These are phyloP conservation scores for Physeter macrocephalus DNA, from an alignment of 2,113 vertebrate genomes.

Conservation along the genomic window DNA sequence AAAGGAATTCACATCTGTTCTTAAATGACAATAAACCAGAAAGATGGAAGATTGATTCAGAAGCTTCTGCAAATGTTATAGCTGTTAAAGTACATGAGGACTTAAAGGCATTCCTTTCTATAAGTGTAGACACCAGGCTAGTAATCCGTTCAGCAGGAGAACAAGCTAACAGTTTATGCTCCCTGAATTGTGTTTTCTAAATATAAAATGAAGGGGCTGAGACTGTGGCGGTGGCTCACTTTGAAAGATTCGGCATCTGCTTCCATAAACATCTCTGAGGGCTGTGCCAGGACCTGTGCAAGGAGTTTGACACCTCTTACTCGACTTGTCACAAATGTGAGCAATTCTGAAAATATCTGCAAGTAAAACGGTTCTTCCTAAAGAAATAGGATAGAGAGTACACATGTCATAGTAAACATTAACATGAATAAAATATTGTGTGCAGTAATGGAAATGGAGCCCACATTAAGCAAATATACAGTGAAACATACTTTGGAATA, in stretches of 20 bases:
- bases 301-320: neutral
- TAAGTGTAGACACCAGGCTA: constrained; percentile 4
- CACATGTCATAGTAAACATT: neutral
- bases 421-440: neutral
- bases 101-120: neutral
- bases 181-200: constrained; percentile 34
- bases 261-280: neutral
- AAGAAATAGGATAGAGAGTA: neutral
- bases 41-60: constrained; percentile 50
- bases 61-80: constrained; percentile 31
- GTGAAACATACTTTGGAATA: neutral
- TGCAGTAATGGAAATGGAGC: neutral
- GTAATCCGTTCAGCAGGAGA: constrained; percentile 49
- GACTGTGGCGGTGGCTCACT: neutral
- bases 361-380: neutral
- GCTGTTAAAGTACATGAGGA: constrained; percentile 11
- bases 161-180: constrained; percentile 34
- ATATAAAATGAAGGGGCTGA: neutral
- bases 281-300: neutral
- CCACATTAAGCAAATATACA: neutral
- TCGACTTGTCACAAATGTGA: neutral
- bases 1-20: constrained; percentile 58
- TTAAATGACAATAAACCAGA: constrained; percentile 58
- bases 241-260: constrained; percentile 19
- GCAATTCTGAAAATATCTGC: neutral